These are phyloP conservation scores for Lanius ludovicianus DNA, from an alignment of 2,113 vertebrate genomes.

Conservation along the genomic window DNA sequence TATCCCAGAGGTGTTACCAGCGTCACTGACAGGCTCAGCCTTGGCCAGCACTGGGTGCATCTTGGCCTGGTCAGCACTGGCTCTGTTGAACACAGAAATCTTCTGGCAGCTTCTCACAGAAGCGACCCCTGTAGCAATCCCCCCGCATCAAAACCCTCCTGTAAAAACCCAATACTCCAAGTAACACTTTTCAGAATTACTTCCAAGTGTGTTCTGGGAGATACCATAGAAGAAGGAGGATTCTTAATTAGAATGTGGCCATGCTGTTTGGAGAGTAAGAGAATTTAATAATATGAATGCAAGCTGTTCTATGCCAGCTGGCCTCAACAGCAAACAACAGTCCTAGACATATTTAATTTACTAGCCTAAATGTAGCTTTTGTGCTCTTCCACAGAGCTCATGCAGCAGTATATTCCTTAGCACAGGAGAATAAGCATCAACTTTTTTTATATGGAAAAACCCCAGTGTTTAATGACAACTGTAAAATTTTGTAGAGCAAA, in stretches of 20 bases:
- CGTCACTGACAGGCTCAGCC: accelerated
- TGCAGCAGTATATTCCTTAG: not conserved
- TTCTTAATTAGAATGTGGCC: slow-evolving; percentile 12
- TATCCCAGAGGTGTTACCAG: not conserved
- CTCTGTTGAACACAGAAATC: not conserved
- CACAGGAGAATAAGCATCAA: not conserved
- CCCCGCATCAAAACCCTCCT: not conserved
- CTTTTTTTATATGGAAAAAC: not conserved
- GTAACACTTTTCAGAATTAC: not conserved
- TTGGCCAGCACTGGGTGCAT: not conserved
- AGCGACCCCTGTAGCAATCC: accelerated
- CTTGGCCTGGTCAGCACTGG: not conserved
- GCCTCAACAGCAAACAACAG: not conserved
- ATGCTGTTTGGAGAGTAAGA: slow-evolving; percentile 9
- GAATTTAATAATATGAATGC: slow-evolving; percentile 14
- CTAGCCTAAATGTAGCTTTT: not conserved
- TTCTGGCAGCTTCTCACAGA: not conserved
- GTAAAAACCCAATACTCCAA: not conserved
- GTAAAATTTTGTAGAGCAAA: not conserved
- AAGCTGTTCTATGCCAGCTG: slow-evolving; percentile 34
- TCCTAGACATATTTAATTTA: slow-evolving; percentile 22
- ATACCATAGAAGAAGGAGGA: not conserved
- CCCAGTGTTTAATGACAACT: not conserved
- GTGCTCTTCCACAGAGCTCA: not conserved
- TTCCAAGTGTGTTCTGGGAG: not conserved